Percentiles rank a stretch among this genome's conserved stretches.
phyloP scores from a whole-genome alignment of 2,797 vertebrate species.

The Bufotes viridis region DNA sequence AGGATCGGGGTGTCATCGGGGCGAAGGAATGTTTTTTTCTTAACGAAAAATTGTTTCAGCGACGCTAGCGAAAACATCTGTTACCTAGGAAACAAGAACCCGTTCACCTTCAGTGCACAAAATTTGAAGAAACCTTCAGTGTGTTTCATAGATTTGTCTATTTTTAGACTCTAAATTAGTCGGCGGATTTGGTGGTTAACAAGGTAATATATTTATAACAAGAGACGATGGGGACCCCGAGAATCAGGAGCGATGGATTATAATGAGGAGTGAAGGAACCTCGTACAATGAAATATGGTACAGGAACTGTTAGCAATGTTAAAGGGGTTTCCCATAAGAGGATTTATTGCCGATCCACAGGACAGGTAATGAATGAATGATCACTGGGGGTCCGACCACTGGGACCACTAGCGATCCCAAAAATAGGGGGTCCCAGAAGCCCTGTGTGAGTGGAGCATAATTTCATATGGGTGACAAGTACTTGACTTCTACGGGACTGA shows the following conservation, averaged over 20 bases:
- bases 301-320: background rate
- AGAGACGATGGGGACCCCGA: background rate
- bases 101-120: constrained; percentile 70
- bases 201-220: constrained; percentile 36
- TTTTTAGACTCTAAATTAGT: constrained; percentile 70
- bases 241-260: background rate
- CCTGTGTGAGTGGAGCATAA: too few relatives aligned
- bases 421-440: too few relatives aligned
- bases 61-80: constrained; percentile 69
- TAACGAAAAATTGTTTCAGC: constrained; percentile 66
- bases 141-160: constrained; percentile 66
- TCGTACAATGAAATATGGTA: constrained; percentile 21
- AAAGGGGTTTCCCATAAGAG: too few relatives aligned
- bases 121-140: constrained; percentile 68
- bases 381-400: too few relatives aligned
- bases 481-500: too few relatives aligned
- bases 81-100: constrained; percentile 80
- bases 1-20: constrained; percentile 60
- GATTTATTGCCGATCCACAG: too few relatives aligned
- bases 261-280: background rate
- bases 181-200: constrained; percentile 49
- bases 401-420: too few relatives aligned
- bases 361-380: too few relatives aligned
- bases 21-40: constrained; percentile 65
- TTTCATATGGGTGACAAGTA: too few relatives aligned